A percentile compares a stretch with the other conserved stretches of the same genome.
Conservation (phyloP, 2,888 invertebrate species). For the Rhagonycha fulva region DNA sequence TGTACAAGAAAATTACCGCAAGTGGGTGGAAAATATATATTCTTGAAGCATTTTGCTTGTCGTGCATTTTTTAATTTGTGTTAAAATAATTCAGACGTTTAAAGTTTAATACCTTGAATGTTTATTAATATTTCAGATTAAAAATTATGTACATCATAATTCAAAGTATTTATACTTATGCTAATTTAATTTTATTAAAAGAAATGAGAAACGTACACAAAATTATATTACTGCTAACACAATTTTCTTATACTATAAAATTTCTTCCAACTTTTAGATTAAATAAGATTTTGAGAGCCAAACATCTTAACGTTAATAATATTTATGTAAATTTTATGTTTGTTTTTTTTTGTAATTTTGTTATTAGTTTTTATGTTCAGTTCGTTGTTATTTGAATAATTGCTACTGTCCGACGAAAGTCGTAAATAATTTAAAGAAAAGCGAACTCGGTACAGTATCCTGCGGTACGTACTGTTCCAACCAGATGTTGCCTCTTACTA, state of each 20-base stretch:
- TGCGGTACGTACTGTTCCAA: background rate
- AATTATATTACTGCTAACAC: background rate
- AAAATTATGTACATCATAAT: constrained; percentile 4
- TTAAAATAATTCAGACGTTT: constrained; percentile 23
- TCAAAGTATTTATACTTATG: constrained; percentile 2
- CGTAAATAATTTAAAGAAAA: background rate
- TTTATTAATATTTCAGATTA: constrained; percentile 23
- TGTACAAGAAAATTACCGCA: constrained; percentile 34
- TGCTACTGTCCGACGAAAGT: background rate
- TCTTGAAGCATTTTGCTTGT: constrained; percentile 31
- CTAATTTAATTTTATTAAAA: background rate
- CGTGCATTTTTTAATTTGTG: constrained; percentile 26
- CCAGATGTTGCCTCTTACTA: background rate
- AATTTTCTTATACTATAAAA: background rate
- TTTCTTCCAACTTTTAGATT: background rate
- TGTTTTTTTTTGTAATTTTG: background rate
- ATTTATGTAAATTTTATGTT: background rate
- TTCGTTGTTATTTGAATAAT: background rate
- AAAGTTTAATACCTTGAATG: constrained; percentile 10
- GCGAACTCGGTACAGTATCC: background rate
- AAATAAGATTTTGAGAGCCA: background rate
- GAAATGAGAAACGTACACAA: background rate
- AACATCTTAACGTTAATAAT: background rate
- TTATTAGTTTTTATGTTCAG: background rate
- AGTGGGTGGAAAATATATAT: constrained; percentile 33